phyloP scores from a whole-genome alignment of 92 coral and sea anemone species.

The Desmophyllum pertusum region DNA sequence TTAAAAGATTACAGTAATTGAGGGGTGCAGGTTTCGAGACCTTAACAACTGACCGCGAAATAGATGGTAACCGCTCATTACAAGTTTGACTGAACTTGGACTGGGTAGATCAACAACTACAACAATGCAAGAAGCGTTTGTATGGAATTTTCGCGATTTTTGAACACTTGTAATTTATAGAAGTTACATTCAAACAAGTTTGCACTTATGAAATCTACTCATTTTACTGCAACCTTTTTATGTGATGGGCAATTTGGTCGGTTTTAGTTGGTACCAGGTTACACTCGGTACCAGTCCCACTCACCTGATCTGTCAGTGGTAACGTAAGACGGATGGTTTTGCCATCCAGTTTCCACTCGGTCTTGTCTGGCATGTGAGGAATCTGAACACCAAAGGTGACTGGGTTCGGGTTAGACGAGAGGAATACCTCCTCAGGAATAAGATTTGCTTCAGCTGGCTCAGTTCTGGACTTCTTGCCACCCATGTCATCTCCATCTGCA shows the following conservation, averaged over 20 bases:
- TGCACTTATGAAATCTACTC: not conserved
- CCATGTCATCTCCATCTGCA: slow-evolving; percentile 73
- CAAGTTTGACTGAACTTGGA: too few relatives aligned
- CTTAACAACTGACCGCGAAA: too few relatives aligned
- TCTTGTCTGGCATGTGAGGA: slow-evolving; percentile 89
- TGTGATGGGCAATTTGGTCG: not conserved
- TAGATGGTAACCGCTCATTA: too few relatives aligned
- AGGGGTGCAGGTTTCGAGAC: too few relatives aligned
- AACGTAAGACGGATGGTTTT: slow-evolving; percentile 82
- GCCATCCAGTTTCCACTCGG: slow-evolving; percentile 97
- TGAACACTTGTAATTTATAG: too few relatives aligned
- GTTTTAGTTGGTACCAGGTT: not conserved
- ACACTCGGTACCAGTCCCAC: slow-evolving; percentile 17
- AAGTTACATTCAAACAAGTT: not conserved
- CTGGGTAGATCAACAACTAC: too few relatives aligned
- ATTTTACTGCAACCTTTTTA: not conserved
- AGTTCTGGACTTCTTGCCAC: slow-evolving; percentile 84
- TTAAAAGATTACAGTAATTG: too few relatives aligned
- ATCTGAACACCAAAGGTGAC: slow-evolving; percentile 92
- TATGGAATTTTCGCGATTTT: too few relatives aligned
- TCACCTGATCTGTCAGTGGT: slow-evolving; percentile 94
- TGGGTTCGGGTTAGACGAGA: slow-evolving; percentile 73
- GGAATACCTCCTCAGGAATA: slow-evolving; percentile 84
- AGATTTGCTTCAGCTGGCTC: slow-evolving; percentile 95
- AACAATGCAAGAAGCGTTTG: too few relatives aligned